Evolutionary conservation across 2,888 invertebrate species (phyloP).

Genomic region (Ophioninae sp.): DNA sequence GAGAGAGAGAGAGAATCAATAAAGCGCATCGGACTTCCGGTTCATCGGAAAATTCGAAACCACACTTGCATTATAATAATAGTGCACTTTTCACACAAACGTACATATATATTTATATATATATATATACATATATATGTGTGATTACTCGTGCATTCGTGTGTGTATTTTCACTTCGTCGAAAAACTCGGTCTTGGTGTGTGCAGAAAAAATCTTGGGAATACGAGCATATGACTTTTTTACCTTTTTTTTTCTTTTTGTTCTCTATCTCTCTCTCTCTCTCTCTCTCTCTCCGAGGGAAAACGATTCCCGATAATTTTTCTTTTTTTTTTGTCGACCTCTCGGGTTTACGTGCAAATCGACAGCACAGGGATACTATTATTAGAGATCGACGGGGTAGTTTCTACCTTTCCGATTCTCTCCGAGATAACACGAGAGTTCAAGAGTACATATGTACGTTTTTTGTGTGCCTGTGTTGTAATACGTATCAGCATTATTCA

Average conservation of each 20-base stretch:
- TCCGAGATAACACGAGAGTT: constrained; percentile 57
- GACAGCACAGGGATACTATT: constrained; percentile 40
- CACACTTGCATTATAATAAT: neutral
- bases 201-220: constrained; percentile 66
- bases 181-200: constrained; percentile 12
- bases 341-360: constrained; percentile 37
- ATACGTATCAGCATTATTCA: neutral
- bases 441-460: constrained; percentile 18
- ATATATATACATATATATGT: neutral
- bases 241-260: neutral
- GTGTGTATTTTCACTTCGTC: neutral
- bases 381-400: constrained; percentile 47
- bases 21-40: constrained; percentile 57
- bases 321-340: constrained; percentile 35
- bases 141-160: too few relatives aligned
- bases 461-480: constrained; percentile 24
- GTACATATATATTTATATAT: neutral
- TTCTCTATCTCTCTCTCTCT: neutral
- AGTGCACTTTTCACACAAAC: neutral
- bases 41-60: constrained; percentile 47
- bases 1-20: constrained; percentile 21
- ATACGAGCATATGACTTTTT: constrained; percentile 63
- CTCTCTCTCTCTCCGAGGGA: neutral
- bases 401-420: constrained; percentile 62
- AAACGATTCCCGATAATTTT: constrained; percentile 32